Percentiles rank a stretch among this genome's conserved stretches.
Conservation (phyloP, 1,140 invertebrate genomes). For the Drosophila sproati region DNA sequence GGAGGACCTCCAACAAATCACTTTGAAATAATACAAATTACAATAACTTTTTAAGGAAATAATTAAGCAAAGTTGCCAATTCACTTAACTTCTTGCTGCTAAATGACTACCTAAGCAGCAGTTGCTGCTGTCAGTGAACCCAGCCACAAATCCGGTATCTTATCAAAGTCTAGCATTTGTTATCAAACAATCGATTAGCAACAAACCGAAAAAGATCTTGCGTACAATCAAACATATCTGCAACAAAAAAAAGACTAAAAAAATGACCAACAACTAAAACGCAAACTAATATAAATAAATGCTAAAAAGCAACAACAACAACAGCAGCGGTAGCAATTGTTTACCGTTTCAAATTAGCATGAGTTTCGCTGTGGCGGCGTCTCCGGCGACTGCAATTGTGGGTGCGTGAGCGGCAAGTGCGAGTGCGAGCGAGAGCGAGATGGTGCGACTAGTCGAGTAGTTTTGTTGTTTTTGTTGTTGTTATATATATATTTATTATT, state of each 20-base stretch:
- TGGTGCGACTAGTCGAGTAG: slow-evolving; percentile 6
- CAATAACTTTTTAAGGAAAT: too few relatives aligned
- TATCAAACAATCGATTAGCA: slow-evolving; percentile 22
- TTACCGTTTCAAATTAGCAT: slow-evolving; percentile 76
- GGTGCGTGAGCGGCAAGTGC: slow-evolving; percentile 57
- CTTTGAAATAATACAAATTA: too few relatives aligned
- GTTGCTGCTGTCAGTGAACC: not conserved
- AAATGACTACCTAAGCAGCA: not conserved
- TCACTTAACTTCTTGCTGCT: not conserved
- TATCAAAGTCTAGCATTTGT: not conserved
- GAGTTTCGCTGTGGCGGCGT: slow-evolving; percentile 51
- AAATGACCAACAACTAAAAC: not conserved
- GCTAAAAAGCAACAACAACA: slow-evolving; percentile 27
- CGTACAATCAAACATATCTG: slow-evolving; percentile 24
- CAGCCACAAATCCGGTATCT: not conserved
- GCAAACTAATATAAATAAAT: slow-evolving; percentile 54
- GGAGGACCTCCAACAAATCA: too few relatives aligned
- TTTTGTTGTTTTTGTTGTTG: not conserved
- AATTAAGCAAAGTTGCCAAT: not conserved
- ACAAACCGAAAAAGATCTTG: slow-evolving; percentile 15
- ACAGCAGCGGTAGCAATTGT: slow-evolving; percentile 45
- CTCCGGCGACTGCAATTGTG: slow-evolving; percentile 41
- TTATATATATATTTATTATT: slow-evolving; percentile 1
- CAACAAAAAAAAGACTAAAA: not conserved
- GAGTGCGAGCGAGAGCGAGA: slow-evolving; percentile 25